Conservation (phyloP, 2,797 vertebrate genomes). For the Ataeniobius toweri region DNA sequence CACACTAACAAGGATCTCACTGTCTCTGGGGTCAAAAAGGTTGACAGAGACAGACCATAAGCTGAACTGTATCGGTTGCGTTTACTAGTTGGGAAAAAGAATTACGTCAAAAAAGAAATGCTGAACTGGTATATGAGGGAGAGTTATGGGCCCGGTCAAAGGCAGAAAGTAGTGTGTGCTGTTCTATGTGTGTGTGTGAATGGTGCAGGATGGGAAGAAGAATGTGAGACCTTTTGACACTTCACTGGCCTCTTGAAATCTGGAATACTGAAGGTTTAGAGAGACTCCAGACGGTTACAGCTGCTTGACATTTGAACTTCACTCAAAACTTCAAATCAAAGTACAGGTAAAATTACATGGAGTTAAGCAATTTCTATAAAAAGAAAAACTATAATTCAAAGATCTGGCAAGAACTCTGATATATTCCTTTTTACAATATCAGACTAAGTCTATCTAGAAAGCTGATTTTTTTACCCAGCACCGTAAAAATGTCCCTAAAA, state of each 20-base stretch:
- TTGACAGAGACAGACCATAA: slow-evolving; percentile 46
- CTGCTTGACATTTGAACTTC: slow-evolving; percentile 39
- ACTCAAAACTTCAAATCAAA: slow-evolving; percentile 10
- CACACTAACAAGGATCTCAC: slow-evolving; percentile 44
- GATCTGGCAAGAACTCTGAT: neutral
- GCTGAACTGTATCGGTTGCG: slow-evolving; percentile 34
- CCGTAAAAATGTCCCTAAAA: neutral
- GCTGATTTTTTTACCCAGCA: neutral
- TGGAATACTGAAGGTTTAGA: slow-evolving; percentile 38
- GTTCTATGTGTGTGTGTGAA: slow-evolving; percentile 1
- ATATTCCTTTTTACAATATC: neutral
- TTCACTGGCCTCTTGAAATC: slow-evolving; percentile 50
- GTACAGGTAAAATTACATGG: neutral
- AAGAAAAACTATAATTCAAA: neutral
- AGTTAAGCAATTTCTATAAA: neutral
- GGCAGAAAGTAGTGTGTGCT: slow-evolving; percentile 2
- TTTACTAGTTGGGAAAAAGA: slow-evolving; percentile 34
- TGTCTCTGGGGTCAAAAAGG: slow-evolving; percentile 56
- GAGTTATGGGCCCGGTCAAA: slow-evolving; percentile 16
- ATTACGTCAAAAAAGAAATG: slow-evolving; percentile 35
- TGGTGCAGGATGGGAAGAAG: slow-evolving; percentile 5
- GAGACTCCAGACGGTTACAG: slow-evolving; percentile 44
- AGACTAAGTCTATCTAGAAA: neutral
- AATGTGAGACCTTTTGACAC: slow-evolving; percentile 46
- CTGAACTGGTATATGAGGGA: slow-evolving; percentile 31